Evolutionary conservation across 2,113 vertebrate genomes (phyloP).

Genomic region (Podarcis cretensis): DNA sequence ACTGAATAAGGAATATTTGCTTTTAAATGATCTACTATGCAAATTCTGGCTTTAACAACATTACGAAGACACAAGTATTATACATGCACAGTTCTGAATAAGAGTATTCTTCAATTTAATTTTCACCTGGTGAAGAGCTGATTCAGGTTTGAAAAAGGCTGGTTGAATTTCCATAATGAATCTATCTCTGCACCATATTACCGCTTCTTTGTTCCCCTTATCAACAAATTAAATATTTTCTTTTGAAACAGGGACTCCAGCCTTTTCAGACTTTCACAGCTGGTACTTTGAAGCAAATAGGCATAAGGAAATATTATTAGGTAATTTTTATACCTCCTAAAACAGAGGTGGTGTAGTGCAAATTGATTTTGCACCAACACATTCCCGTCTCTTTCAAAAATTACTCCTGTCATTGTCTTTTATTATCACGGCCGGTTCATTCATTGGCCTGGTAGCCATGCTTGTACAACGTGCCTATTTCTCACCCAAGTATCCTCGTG

Average conservation of each 20-base stretch:
- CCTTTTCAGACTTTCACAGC: neutral
- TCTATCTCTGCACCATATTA: neutral
- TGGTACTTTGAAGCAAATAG: neutral
- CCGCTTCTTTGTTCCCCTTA: neutral
- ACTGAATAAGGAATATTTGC: neutral
- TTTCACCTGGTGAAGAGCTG: neutral
- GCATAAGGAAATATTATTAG: neutral
- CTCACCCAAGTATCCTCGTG: neutral
- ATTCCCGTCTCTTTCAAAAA: neutral
- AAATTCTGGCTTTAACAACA: neutral
- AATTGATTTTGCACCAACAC: neutral
- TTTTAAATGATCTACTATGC: neutral
- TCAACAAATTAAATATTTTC: neutral
- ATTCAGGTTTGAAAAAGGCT: neutral
- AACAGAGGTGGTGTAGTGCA: neutral
- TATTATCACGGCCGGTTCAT: neutral
- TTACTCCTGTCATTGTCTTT: neutral
- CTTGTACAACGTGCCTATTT: neutral
- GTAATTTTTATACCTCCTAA: neutral
- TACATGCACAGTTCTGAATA: neutral
- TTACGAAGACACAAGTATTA: neutral
- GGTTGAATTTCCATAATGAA: neutral
- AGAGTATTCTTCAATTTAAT: neutral
- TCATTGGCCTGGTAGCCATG: neutral
- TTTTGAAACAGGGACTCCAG: neutral